Percentiles rank a stretch among this genome's conserved stretches.
These are phyloP conservation scores for Lates calcarifer DNA, from an alignment of 2,113 vertebrate species.

Conservation along the genomic window DNA sequence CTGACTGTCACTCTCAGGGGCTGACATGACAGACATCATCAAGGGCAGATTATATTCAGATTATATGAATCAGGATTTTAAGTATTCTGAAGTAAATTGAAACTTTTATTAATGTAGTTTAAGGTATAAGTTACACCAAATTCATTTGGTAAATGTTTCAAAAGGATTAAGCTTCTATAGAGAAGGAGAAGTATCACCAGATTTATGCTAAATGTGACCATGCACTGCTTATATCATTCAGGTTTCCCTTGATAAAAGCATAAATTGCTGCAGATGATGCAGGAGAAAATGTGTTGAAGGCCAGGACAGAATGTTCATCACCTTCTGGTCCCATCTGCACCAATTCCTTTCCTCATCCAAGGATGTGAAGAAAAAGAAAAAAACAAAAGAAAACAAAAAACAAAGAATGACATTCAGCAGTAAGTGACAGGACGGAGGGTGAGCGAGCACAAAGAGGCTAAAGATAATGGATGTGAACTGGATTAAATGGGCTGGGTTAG, in stretches of 20 bases:
- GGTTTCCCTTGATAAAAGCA: slow-evolving; percentile 33
- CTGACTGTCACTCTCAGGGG: not conserved
- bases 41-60: not conserved
- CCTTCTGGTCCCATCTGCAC: slow-evolving; percentile 17
- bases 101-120: not conserved
- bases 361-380: not conserved
- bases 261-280: slow-evolving; percentile 14
- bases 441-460: slow-evolving; percentile 63
- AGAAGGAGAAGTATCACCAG: not conserved
- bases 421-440: slow-evolving; percentile 63
- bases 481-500: slow-evolving; percentile 81
- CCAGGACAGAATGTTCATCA: slow-evolving; percentile 24
- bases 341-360: not conserved
- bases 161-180: not conserved
- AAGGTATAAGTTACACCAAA: not conserved
- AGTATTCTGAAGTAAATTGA: not conserved
- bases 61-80: not conserved
- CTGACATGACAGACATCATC: not conserved
- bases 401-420: slow-evolving; percentile 60
- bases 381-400: slow-evolving; percentile 12
- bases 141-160: not conserved
- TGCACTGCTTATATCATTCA: slow-evolving; percentile 9
- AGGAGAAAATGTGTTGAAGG: not conserved
- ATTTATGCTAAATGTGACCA: slow-evolving; percentile 26
- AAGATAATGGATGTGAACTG: slow-evolving; percentile 79